Conservation (phyloP, 2,113 vertebrate genomes). For the Phocoena sinus region DNA sequence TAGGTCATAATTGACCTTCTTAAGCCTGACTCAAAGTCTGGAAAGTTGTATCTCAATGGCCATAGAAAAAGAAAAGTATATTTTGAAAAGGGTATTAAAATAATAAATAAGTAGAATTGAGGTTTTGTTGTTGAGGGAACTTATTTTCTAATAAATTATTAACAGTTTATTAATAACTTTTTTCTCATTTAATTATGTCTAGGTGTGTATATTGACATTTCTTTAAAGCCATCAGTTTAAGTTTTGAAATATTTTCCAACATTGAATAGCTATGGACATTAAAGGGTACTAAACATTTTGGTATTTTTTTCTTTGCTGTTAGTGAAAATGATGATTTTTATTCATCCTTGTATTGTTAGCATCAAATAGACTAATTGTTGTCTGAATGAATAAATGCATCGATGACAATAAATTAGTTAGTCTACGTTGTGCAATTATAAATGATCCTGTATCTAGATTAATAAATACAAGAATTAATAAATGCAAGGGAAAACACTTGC, state of each 20-base stretch:
- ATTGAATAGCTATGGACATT: neutral
- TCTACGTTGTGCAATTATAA: neutral
- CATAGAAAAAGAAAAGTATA: neutral
- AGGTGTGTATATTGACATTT: neutral
- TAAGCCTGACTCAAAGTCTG: neutral
- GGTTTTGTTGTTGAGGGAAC: neutral
- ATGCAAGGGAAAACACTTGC: neutral
- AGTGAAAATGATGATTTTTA: neutral
- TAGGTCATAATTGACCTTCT: neutral
- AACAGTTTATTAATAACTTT: neutral
- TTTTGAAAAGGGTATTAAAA: neutral
- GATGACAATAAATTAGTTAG: neutral
- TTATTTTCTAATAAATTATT: neutral
- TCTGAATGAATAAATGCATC: neutral
- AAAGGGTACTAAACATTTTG: neutral
- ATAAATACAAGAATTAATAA: neutral
- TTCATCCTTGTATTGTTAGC: neutral
- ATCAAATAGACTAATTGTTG: neutral
- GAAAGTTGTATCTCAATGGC: neutral
- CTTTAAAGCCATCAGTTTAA: neutral
- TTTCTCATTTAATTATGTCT: neutral
- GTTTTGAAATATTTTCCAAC: neutral
- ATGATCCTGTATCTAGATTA: neutral
- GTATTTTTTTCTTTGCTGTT: neutral
- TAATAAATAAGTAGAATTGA: neutral